Conservation (phyloP, 2,888 invertebrate species). For the Synanthedon andrenaeformis region DNA sequence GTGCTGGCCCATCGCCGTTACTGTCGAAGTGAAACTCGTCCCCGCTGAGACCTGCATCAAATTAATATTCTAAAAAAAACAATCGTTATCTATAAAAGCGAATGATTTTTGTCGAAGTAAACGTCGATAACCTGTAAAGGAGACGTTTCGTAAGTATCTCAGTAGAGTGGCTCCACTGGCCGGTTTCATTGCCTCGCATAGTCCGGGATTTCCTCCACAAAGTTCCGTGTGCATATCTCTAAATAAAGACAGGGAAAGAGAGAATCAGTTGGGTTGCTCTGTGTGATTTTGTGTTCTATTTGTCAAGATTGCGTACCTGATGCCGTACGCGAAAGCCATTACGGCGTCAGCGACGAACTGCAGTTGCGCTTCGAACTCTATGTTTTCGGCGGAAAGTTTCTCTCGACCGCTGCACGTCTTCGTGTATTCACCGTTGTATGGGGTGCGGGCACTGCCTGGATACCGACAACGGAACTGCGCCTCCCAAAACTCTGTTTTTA, state of each 20-base stretch:
- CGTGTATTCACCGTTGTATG: conserved; percentile 80
- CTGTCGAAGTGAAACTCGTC: conserved; percentile 90
- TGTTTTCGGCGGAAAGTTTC: conserved; percentile 78
- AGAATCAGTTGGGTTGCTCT: background rate
- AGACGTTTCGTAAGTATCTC: conserved; percentile 85
- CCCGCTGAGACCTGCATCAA: conserved; percentile 81
- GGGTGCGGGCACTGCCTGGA: conserved; percentile 82
- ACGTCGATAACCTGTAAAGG: conserved; percentile 70
- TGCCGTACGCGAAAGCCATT: conserved; percentile 91
- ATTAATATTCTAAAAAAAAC: background rate
- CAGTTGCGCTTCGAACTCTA: conserved; percentile 90
- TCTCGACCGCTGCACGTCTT: conserved; percentile 83
- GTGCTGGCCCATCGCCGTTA: conserved; percentile 92
- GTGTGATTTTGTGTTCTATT: background rate
- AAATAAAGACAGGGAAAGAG: conserved; percentile 8
- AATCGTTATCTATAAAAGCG: background rate
- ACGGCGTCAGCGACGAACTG: conserved; percentile 97
- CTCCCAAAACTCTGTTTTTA: conserved; percentile 88
- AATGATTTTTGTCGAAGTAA: background rate
- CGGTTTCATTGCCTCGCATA: conserved; percentile 90
- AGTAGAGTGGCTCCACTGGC: conserved; percentile 88
- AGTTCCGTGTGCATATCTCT: conserved; percentile 88
- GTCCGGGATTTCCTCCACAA: conserved; percentile 79
- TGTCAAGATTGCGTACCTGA: conserved; percentile 63
- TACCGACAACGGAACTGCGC: conserved; percentile 91